Percentiles rank a stretch among this genome's conserved stretches.
phyloP scores from a whole-genome alignment of 2,888 invertebrate species.

The Pandemis corylana region DNA sequence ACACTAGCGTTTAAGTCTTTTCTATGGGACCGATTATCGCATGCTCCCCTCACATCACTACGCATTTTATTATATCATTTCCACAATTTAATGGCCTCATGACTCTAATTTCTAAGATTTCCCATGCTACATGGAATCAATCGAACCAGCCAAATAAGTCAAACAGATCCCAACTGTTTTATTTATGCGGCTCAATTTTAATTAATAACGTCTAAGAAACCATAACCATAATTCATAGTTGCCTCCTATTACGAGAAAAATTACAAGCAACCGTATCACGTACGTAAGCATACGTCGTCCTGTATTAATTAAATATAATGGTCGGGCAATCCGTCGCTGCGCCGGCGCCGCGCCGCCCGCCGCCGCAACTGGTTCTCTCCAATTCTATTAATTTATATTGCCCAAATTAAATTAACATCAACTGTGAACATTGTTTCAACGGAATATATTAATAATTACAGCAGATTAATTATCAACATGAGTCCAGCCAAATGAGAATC shows the following conservation, averaged over 20 bases:
- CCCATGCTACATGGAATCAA: conserved; percentile 33
- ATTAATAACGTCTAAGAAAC: conserved; percentile 58
- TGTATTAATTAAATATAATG: conserved; percentile 78
- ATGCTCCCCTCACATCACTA: conserved; percentile 4
- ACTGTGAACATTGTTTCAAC: conserved; percentile 64
- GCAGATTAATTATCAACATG: conserved; percentile 20
- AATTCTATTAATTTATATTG: conserved; percentile 74
- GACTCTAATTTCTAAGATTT: conserved; percentile 24
- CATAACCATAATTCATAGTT: conserved; percentile 67
- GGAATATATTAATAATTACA: conserved; percentile 55
- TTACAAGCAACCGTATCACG: conserved; percentile 66
- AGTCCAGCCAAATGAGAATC: conserved; percentile 3
- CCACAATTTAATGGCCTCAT: conserved; percentile 25
- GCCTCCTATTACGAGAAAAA: conserved; percentile 64
- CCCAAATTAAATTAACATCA: conserved; percentile 76
- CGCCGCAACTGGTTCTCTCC: conserved; percentile 62
- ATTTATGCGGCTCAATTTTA: conserved; percentile 52
- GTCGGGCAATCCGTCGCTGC: conserved; percentile 68
- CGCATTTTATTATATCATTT: conserved; percentile 9
- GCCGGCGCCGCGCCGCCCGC: conserved; percentile 13
- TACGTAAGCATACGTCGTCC: conserved; percentile 65
- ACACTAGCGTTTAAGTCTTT: conserved; percentile 64
- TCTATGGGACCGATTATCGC: conserved; percentile 49
- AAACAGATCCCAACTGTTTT: conserved; percentile 46
- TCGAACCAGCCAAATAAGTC: conserved; percentile 37